Evolutionary conservation across 2,797 vertebrate species (phyloP).

Genomic region (Squalus acanthias): DNA sequence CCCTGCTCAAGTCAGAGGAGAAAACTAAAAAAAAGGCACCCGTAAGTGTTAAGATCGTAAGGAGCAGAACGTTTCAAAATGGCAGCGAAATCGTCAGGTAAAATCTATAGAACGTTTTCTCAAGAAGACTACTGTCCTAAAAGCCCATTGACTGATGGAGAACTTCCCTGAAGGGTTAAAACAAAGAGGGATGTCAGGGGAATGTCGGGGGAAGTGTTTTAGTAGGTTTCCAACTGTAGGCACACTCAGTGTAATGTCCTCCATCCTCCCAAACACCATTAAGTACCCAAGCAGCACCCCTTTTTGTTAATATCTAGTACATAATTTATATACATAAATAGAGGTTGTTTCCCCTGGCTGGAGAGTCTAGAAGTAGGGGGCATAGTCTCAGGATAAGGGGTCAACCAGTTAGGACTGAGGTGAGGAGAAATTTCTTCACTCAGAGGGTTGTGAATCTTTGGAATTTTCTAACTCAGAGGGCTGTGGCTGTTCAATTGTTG

Average conservation of each 20-base stretch:
- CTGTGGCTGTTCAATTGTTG: too few relatives aligned
- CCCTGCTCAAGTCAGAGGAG: background rate
- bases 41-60: background rate
- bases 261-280: background rate
- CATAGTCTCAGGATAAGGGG: background rate
- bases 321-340: background rate
- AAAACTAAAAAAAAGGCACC: background rate
- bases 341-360: background rate
- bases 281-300: background rate
- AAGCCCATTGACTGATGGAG: background rate
- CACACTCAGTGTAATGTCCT: background rate
- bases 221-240: background rate
- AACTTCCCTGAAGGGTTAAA: background rate
- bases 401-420: background rate
- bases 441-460: too few relatives aligned
- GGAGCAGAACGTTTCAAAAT: background rate
- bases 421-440: too few relatives aligned
- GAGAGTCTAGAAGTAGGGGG: too few relatives aligned
- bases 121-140: background rate
- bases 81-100: background rate
- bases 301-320: background rate
- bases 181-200: background rate
- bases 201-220: background rate
- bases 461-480: too few relatives aligned
- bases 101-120: background rate